A percentile compares a stretch with the other conserved stretches of the same genome.
These are phyloP conservation scores for Macroglossus sobrinus DNA, from an alignment of 2,113 vertebrate species.

Conservation along the genomic window DNA sequence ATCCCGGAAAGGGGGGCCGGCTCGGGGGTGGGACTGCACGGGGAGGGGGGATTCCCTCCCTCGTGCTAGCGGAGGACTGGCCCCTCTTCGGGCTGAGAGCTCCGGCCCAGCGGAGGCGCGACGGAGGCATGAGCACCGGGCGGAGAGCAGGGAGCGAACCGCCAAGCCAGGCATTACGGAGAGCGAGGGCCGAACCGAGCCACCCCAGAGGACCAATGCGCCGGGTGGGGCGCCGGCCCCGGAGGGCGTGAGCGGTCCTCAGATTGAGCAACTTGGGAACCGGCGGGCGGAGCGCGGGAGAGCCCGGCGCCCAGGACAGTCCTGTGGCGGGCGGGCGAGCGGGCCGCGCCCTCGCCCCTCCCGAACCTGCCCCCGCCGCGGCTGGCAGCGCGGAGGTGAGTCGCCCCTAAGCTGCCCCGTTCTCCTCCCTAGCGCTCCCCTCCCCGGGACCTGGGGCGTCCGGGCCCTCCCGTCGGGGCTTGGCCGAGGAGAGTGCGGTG, in stretches of 20 bases:
- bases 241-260: constrained; percentile 57
- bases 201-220: constrained; percentile 52
- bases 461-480: constrained; percentile 30
- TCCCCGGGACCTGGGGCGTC: not conserved
- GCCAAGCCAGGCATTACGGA: not conserved
- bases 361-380: constrained; percentile 31
- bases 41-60: constrained; percentile 74
- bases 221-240: constrained; percentile 69
- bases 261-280: constrained; percentile 71
- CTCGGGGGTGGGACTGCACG: constrained; percentile 64
- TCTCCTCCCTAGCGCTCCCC: not conserved
- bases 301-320: constrained; percentile 61
- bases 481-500: not conserved
- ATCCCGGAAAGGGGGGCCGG: constrained; percentile 70
- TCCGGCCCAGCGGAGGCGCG: constrained; percentile 41
- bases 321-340: constrained; percentile 32
- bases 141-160: not conserved
- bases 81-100: constrained; percentile 55
- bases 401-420: not conserved
- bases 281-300: constrained; percentile 62
- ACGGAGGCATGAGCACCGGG: not conserved
- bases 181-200: not conserved
- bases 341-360: constrained; percentile 67
- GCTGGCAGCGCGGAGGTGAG: constrained; percentile 68
- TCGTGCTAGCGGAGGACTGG: constrained; percentile 54